Conservation (phyloP, 2,797 vertebrate species). For the Pangasius sanitwongsei region DNA sequence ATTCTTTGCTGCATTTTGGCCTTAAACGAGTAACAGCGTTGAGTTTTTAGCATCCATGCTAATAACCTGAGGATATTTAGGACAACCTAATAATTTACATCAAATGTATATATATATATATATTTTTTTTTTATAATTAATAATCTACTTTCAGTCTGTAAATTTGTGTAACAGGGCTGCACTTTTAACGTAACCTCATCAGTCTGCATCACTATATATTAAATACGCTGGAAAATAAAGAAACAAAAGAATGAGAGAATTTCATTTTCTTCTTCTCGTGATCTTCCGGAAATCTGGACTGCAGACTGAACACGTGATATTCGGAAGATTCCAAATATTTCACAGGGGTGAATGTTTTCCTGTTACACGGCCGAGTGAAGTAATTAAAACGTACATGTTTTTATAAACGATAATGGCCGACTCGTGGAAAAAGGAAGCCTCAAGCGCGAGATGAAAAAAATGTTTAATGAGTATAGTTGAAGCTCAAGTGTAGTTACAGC, state of each 20-base stretch:
- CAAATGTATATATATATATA: background rate
- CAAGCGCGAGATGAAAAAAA: too few relatives aligned
- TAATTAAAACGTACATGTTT: too few relatives aligned
- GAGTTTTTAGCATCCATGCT: background rate
- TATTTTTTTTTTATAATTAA: too few relatives aligned
- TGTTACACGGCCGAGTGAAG: too few relatives aligned
- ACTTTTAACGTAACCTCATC: background rate
- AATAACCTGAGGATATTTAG: too few relatives aligned
- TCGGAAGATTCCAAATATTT: too few relatives aligned
- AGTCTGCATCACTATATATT: background rate
- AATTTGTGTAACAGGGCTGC: background rate
- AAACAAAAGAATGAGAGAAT: background rate
- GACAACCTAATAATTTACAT: background rate
- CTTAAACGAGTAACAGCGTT: background rate
- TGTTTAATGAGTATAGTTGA: background rate
- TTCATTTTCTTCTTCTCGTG: background rate
- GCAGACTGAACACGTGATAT: too few relatives aligned
- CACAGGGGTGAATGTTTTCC: too few relatives aligned
- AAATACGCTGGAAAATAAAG: too few relatives aligned
- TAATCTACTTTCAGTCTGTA: background rate
- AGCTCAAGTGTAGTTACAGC: background rate
- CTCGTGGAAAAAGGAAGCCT: background rate
- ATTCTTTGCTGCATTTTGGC: background rate
- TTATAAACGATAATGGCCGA: background rate
- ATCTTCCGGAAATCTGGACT: background rate